Base-by-base conservation (phyloP, 2,888 invertebrate genomes). In the Agonopterix alstromeriana region DNA sequence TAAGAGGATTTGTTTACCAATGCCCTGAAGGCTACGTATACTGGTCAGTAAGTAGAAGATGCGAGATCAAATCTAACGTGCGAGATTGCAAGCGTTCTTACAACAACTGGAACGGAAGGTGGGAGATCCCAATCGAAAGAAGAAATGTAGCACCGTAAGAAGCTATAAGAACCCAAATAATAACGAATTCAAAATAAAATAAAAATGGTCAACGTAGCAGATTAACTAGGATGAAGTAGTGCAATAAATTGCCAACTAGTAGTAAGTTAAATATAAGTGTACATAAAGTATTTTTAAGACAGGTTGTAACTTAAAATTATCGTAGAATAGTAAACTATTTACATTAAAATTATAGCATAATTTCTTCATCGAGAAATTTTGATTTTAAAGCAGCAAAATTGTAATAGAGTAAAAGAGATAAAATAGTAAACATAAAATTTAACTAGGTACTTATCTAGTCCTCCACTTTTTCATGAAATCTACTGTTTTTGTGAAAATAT, bases 1-100 rank as follows among this genome's bases (percentile, higher is more conserved):
- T 94, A 58, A 89, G 92, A 73, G 95, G 94, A 10, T 92, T 91
- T 61, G 83, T 96, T 10, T 93, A 93, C 72, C 93, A 93, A 64
- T 96, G 96, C 77, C 96, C 96, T 0, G 85, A 91, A 61, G 92
- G 93, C 42, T 95, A 92, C 61, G 90, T 93, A 3, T 96, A 93
- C 70, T 95, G 95, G 94, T 90, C 93, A 42, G 91, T 94, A 3
- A 95, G 94, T 60, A 91, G 93, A 74, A 90, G 93, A 65, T 96
- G 95, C 70, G 95, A 96, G 77, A 90, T 91, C 42, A 82, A 85
- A 0, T 79, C 86, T 43, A 90, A 90, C 65, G 77, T 95, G 46
- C 87, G 90, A 48, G 90, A 91, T 65, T 95, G 95, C 48, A 81
- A 81, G 53, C 73, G 77, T 45, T 73, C 83, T 11, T 62, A 64